These are phyloP conservation scores for Hipposideros larvatus DNA, from an alignment of 2,797 vertebrate species.

Conservation along the genomic window DNA sequence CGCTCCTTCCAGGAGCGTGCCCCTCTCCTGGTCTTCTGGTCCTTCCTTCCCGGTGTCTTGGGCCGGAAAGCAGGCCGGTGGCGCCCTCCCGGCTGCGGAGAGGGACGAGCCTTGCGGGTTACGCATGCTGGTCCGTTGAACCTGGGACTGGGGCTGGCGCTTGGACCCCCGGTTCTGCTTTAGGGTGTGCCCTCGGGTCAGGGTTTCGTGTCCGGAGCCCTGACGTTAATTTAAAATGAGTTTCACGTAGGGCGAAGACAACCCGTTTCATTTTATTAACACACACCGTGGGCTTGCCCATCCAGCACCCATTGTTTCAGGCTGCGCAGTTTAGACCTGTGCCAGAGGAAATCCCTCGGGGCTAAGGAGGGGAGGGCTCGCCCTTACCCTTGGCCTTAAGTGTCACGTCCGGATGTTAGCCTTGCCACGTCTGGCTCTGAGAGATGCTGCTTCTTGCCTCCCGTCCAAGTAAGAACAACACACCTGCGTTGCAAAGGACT, in stretches of 20 bases:
- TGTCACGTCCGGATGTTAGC: background rate
- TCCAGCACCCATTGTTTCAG: background rate
- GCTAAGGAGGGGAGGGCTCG: background rate
- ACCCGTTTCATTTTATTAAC: background rate
- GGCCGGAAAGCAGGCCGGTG: accelerated
- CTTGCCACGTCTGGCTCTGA: background rate
- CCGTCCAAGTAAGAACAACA: too few species aligned
- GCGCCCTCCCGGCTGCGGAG: background rate
- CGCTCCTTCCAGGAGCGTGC: background rate
- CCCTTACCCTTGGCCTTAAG: background rate
- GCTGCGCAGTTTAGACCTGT: accelerated
- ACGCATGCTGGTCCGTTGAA: background rate
- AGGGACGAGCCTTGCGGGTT: background rate
- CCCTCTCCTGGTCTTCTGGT: too few species aligned
- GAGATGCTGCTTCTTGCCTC: background rate
- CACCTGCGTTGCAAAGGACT: background rate
- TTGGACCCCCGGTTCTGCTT: background rate
- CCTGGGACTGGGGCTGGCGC: accelerated
- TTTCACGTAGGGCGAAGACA: background rate
- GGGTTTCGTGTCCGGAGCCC: background rate
- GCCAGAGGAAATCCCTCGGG: background rate
- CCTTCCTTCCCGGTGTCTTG: background rate
- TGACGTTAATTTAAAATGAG: background rate
- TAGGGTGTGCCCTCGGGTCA: background rate
- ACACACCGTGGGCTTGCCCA: background rate